phyloP scores from a whole-genome alignment of 2,113 vertebrate genomes.

The Sphaerodactylus townsendi region DNA sequence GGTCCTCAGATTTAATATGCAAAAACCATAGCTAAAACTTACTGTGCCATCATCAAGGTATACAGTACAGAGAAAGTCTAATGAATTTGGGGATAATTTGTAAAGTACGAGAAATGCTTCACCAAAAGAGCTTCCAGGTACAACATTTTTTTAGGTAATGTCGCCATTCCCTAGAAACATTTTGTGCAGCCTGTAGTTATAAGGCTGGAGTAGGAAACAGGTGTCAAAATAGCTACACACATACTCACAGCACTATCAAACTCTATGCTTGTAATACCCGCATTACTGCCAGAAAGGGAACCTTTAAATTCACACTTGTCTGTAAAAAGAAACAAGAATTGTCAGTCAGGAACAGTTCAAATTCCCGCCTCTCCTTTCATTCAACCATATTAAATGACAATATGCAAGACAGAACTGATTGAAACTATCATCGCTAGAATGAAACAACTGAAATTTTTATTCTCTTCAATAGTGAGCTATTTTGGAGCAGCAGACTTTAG shows the following conservation, averaged over 20 bases:
- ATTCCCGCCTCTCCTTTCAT: neutral
- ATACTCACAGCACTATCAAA: conserved; percentile 95
- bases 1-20: neutral
- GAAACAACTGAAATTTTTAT: neutral
- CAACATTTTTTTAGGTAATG: neutral
- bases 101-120: neutral
- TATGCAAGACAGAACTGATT: neutral
- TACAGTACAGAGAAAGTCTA: neutral
- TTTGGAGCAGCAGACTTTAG: neutral
- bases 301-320: conserved; percentile 93
- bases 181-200: neutral
- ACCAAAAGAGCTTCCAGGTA: neutral
- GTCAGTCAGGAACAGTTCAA: neutral
- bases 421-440: neutral
- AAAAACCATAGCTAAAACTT: conserved; percentile 7
- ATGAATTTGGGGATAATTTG: neutral
- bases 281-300: conserved; percentile 92
- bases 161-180: neutral
- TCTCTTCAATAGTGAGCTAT: neutral
- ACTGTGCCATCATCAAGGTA: accelerated
- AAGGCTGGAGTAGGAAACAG: neutral
- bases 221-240: neutral
- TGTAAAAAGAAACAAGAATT: conserved; percentile 62
- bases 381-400: neutral
- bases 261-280: conserved; percentile 97